phyloP scores from a whole-genome alignment of 2,888 invertebrate genomes.

The Chrysolina oricalcia region DNA sequence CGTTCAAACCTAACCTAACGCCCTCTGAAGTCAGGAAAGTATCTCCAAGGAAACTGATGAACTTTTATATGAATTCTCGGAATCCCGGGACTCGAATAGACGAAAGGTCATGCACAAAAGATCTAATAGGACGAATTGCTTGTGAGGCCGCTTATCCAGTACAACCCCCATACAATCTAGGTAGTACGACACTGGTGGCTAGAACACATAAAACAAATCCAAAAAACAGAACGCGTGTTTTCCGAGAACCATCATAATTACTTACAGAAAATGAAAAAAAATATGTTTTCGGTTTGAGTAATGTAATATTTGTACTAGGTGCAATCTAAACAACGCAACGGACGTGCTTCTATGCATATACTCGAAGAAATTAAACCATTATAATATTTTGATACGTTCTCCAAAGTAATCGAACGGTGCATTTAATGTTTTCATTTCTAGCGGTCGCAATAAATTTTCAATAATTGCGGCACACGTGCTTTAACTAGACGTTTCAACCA shows the following conservation, averaged over 20 bases:
- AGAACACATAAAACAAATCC: not conserved
- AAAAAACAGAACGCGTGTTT: not conserved
- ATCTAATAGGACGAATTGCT: too few species aligned
- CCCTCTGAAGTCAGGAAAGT: too few species aligned
- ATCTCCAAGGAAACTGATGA: too few species aligned
- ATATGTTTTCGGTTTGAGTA: conserved; percentile 50
- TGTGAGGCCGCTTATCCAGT: too few species aligned
- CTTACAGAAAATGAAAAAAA: not conserved
- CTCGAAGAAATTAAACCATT: conserved; percentile 64
- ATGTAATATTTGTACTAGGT: conserved; percentile 60
- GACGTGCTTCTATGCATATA: conserved; percentile 64
- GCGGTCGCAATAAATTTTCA: conserved; percentile 12
- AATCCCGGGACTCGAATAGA: too few species aligned
- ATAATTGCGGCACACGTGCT: conserved; percentile 7
- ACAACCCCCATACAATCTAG: too few species aligned
- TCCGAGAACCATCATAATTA: not conserved
- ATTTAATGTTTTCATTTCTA: conserved; percentile 22
- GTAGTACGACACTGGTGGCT: too few species aligned
- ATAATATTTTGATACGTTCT: conserved; percentile 58
- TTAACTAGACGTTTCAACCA: not conserved
- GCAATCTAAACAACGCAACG: conserved; percentile 61
- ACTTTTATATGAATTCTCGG: too few species aligned
- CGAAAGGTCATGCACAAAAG: too few species aligned
- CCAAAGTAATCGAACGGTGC: conserved; percentile 21
- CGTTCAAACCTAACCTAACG: too few species aligned